These are phyloP conservation scores for Synanthedon tipuliformis DNA, from an alignment of 2,888 invertebrate species.

Conservation along the genomic window DNA sequence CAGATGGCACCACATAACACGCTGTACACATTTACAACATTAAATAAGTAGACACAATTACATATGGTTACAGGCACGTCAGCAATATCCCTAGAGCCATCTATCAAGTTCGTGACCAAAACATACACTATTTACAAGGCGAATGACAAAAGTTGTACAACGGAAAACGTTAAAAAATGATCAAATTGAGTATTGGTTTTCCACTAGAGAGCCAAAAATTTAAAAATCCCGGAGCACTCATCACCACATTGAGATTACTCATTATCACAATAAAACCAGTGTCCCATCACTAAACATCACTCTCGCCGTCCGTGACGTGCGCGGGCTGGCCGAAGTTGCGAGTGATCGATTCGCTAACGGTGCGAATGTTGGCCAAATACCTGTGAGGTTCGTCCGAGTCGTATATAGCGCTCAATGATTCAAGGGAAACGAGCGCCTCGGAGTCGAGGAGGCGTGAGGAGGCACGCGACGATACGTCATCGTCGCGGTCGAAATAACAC, in stretches of 20 bases:
- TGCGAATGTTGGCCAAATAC: constrained; percentile 79
- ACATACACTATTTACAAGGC: no score
- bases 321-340: constrained; percentile 79
- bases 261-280: constrained; percentile 26
- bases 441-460: constrained; percentile 85
- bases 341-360: constrained; percentile 81
- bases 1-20: constrained; percentile 50
- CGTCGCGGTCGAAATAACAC: constrained; percentile 78
- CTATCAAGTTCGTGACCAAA: no score
- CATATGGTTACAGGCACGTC: constrained; percentile 40
- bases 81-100: constrained; percentile 14
- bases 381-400: constrained; percentile 77
- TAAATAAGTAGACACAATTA: constrained; percentile 49
- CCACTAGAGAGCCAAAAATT: constrained; percentile 44
- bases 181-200: constrained; percentile 41
- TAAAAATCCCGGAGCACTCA: constrained; percentile 15
- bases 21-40: constrained; percentile 60
- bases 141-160: neutral
- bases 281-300: constrained; percentile 66
- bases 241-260: constrained; percentile 30
- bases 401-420: constrained; percentile 86
- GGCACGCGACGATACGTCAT: constrained; percentile 86
- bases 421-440: constrained; percentile 80
- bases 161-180: neutral
- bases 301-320: constrained; percentile 75